Evolutionary conservation across 2,113 vertebrate species (phyloP).

Genomic region (Pseudopipra pipra): DNA sequence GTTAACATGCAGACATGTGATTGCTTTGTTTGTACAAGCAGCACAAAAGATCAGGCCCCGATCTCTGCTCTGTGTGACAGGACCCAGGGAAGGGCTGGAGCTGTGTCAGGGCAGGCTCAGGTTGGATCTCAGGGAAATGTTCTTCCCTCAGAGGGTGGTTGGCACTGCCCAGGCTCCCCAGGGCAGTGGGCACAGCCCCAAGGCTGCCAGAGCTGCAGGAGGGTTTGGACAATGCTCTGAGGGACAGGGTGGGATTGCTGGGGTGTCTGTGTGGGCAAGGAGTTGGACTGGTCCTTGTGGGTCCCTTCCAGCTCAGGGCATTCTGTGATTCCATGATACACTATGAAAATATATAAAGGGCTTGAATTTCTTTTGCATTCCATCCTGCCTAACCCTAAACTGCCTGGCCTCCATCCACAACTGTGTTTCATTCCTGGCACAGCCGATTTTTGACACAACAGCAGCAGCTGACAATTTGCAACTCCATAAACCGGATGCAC

Average conservation of each 20-base stretch:
- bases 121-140: not conserved
- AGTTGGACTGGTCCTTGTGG: not conserved
- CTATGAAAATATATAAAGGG: not conserved
- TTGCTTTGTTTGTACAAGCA: not conserved
- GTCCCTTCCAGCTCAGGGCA: not conserved
- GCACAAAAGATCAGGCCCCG: not conserved
- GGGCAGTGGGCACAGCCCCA: fast-evolving
- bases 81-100: not conserved
- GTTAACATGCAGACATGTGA: not conserved
- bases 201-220: not conserved
- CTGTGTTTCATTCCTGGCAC: slow-evolving; percentile 2
- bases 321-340: fast-evolving
- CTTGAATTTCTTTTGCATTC: not conserved
- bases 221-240: fast-evolving
- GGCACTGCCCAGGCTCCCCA: not conserved
- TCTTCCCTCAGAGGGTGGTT: not conserved
- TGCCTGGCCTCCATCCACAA: not conserved
- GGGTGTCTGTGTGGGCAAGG: not conserved
- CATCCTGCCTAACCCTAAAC: not conserved
- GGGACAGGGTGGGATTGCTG: not conserved
- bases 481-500: slow-evolving; percentile 41
- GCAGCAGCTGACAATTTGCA: slow-evolving; percentile 48
- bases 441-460: not conserved
- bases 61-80: not conserved
- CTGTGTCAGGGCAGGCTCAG: not conserved